phyloP scores from a whole-genome alignment of 2,797 vertebrate genomes.

The Hipposideros larvatus region DNA sequence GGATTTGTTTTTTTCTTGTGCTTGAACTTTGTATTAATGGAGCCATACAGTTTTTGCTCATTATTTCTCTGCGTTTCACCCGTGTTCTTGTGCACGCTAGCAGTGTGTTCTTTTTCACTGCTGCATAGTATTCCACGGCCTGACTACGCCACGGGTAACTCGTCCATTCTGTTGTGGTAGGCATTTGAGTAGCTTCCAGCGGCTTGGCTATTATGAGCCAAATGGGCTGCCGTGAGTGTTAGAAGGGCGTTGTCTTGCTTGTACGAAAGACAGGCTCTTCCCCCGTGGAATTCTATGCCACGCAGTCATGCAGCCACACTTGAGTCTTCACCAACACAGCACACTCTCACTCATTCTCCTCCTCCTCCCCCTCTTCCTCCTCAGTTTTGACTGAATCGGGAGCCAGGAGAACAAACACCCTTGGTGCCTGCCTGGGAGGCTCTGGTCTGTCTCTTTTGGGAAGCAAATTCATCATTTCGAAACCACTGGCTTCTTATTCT shows the following conservation, averaged over 20 bases:
- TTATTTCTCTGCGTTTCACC: too few species aligned
- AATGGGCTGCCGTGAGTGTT: accelerated
- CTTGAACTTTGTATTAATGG: neutral
- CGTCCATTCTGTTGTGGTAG: accelerated
- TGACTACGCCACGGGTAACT: accelerated
- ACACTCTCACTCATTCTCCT: too few species aligned
- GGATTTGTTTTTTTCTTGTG: neutral
- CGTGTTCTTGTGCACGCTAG: accelerated
- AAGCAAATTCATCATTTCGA: slow-evolving; percentile 77
- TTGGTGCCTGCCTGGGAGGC: slow-evolving; percentile 68
- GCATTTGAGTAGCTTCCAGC: neutral
- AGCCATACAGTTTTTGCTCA: accelerated
- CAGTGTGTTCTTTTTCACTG: neutral
- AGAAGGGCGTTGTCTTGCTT: neutral
- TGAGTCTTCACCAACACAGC: too few species aligned
- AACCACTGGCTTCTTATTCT: slow-evolving; percentile 82
- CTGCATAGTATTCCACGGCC: accelerated
- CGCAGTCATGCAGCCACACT: accelerated
- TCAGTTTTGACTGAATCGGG: neutral
- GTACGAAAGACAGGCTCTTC: too few species aligned
- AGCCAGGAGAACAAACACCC: slow-evolving; percentile 73
- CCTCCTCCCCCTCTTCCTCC: neutral
- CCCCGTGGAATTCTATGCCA: accelerated
- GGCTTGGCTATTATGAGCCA: accelerated
- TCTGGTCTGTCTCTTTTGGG: slow-evolving; percentile 78